A percentile compares a stretch with the other conserved stretches of the same genome.
Evolutionary conservation across 2,888 invertebrate species (phyloP).

Genomic region (Drosophila nr. perissopoda): DNA sequence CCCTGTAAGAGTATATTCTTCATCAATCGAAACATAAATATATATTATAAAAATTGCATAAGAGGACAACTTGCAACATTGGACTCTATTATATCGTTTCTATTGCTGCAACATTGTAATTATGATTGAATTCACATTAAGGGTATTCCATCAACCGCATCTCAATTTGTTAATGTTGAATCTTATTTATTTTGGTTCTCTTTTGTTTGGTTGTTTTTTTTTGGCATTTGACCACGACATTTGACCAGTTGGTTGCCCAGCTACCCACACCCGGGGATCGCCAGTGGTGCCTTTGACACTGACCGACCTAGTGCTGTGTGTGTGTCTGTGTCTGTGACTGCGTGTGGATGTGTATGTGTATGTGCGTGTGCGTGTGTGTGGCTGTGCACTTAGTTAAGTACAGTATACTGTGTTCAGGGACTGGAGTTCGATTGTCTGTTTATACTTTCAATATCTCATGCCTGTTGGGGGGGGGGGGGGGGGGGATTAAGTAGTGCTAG

Average conservation of each 20-base stretch:
- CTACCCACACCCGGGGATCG: background rate
- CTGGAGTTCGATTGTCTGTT: conserved; percentile 42
- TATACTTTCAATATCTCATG: conserved; percentile 17
- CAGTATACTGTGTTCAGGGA: conserved; percentile 30
- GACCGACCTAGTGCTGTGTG: conserved; percentile 52
- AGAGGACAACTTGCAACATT: background rate
- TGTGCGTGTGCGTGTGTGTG: background rate
- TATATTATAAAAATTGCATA: background rate
- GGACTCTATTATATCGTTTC: too few relatives aligned
- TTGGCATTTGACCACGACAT: conserved; percentile 44
- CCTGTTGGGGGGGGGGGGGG: background rate
- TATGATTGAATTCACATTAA: background rate
- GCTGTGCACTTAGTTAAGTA: conserved; percentile 24
- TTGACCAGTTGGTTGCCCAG: conserved; percentile 11
- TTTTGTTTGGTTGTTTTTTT: background rate
- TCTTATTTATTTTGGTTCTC: background rate
- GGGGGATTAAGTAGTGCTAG: background rate
- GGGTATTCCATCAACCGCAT: background rate
- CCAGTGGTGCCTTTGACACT: conserved; percentile 62
- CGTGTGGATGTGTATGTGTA: background rate
- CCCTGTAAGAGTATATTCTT: too few relatives aligned
- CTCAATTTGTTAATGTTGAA: background rate
- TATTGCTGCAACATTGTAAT: background rate
- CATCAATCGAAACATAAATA: background rate
- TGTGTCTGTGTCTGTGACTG: background rate